Percentiles rank a stretch among this genome's conserved stretches.
Conservation (phyloP, 2,797 vertebrate species). For the Chelidonichthys spinosus region DNA sequence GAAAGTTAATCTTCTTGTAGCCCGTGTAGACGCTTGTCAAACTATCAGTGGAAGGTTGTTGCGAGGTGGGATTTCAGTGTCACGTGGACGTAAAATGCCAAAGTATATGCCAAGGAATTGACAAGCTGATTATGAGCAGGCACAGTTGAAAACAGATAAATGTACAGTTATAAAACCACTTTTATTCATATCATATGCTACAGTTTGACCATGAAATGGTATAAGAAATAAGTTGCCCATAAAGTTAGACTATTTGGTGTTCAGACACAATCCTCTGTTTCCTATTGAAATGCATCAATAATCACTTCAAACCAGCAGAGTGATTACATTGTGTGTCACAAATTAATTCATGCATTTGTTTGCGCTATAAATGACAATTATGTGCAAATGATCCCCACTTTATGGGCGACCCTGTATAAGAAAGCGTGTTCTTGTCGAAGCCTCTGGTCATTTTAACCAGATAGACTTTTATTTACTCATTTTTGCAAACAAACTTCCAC, state of each 20-base stretch:
- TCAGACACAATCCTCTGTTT: no score
- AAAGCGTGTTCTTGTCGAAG: background rate
- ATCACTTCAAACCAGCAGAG: no score
- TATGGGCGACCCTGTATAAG: no score
- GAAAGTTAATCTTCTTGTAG: slow-evolving; percentile 29
- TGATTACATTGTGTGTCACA: no score
- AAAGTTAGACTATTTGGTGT: no score
- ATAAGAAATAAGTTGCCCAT: background rate
- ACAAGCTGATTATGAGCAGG: background rate
- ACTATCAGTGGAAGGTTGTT: slow-evolving; percentile 14
- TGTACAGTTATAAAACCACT: background rate
- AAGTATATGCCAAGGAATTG: background rate
- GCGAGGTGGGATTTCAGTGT: slow-evolving; percentile 1
- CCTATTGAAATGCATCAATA: no score
- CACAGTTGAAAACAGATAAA: background rate
- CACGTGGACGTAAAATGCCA: slow-evolving; percentile 7
- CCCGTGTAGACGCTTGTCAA: slow-evolving; percentile 25
- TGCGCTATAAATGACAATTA: no score
- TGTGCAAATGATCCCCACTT: no score
- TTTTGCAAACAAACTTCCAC: background rate
- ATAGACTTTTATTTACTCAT: background rate
- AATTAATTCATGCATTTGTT: no score
- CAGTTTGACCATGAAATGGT: background rate
- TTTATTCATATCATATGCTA: background rate
- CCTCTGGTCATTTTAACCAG: background rate